phyloP scores from a whole-genome alignment of 2,797 vertebrate genomes.

The Enoplosus armatus region DNA sequence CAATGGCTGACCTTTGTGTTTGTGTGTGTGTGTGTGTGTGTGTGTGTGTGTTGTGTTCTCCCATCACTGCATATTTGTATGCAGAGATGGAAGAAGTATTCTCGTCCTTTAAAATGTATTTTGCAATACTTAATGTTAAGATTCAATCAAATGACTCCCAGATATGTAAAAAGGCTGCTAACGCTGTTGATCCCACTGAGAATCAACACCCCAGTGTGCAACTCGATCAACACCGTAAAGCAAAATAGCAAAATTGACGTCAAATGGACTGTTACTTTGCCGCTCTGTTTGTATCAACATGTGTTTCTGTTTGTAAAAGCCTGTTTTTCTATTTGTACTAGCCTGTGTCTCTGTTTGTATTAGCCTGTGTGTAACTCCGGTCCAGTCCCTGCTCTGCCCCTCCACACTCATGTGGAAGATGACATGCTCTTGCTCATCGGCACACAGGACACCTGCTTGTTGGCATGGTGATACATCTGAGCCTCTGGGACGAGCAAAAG shows the following conservation, averaged over 20 bases:
- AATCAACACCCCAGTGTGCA: background rate
- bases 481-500: constrained; percentile 66
- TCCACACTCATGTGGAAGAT: constrained; percentile 45
- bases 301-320: too few relatives aligned
- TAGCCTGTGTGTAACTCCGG: background rate
- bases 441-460: constrained; percentile 72
- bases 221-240: background rate
- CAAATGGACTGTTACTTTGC: background rate
- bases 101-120: background rate
- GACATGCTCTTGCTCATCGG: constrained; percentile 43
- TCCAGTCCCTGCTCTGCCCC: background rate
- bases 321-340: too few relatives aligned
- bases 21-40: too few relatives aligned
- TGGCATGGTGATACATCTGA: constrained; percentile 75
- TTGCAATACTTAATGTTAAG: background rate
- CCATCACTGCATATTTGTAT: background rate
- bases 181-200: background rate
- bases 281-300: background rate
- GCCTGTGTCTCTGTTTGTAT: constrained; percentile 4
- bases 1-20: background rate
- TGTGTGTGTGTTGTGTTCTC: background rate
- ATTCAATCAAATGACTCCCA: background rate
- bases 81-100: background rate
- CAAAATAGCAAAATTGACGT: background rate
- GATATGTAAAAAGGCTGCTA: background rate